Percentiles rank a stretch among this genome's conserved stretches.
Evolutionary conservation across 2,888 invertebrate genomes (phyloP).

Genomic region (Microctonus hyperodae): DNA sequence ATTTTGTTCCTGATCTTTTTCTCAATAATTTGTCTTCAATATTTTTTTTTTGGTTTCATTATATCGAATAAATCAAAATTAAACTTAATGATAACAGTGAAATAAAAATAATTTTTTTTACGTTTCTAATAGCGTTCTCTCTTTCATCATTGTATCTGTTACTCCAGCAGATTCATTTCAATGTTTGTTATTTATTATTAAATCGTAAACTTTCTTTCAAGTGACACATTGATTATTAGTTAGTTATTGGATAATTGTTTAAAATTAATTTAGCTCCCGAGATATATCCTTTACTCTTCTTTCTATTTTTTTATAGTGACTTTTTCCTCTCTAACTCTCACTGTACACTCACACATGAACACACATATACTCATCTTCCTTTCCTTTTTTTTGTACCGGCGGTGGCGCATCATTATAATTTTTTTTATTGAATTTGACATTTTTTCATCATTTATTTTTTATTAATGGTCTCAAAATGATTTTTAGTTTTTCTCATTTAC

Average conservation of each 20-base stretch:
- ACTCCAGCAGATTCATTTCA: conserved; percentile 10
- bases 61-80: neutral
- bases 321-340: conserved; percentile 16
- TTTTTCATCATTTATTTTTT: neutral
- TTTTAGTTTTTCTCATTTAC: conserved; percentile 29
- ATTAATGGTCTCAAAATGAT: neutral
- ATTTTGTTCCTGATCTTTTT: neutral
- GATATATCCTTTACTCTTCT: conserved; percentile 25
- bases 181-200: conserved; percentile 3
- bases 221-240: conserved; percentile 43
- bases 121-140: neutral
- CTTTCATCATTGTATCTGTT: neutral
- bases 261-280: conserved; percentile 35
- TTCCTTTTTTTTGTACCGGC: conserved; percentile 37
- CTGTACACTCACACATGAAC: conserved; percentile 24
- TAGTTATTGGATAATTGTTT: conserved; percentile 39
- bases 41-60: neutral
- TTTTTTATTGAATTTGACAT: conserved; percentile 6
- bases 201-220: conserved; percentile 38
- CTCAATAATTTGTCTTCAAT: neutral
- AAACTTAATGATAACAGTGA: neutral
- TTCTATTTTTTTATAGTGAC: conserved; percentile 15
- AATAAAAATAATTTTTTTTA: neutral
- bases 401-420: conserved; percentile 36
- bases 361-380: conserved; percentile 24